A percentile compares a stretch with the other conserved stretches of the same genome.
phyloP scores from a whole-genome alignment of 2,113 vertebrate species.

The Nymphicus hollandicus region DNA sequence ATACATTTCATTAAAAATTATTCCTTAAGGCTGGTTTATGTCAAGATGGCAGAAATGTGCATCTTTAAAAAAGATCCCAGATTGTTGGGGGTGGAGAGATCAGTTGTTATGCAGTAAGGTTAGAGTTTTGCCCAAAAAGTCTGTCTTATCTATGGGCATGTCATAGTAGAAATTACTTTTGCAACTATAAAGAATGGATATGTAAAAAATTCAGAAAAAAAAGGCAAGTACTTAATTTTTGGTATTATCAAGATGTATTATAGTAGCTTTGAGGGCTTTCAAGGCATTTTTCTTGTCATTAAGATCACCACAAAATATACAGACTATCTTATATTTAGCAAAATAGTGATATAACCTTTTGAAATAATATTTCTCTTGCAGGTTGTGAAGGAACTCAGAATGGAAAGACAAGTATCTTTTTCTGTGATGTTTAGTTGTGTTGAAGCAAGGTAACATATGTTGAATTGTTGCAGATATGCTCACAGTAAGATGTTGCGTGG shows the following conservation, averaged over 20 bases:
- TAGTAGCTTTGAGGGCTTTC: not conserved
- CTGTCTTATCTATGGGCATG: not conserved
- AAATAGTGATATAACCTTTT: not conserved
- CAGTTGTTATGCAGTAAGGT: not conserved
- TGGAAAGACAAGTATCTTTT: not conserved
- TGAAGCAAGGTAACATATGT: not conserved
- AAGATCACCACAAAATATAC: not conserved
- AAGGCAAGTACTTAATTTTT: not conserved
- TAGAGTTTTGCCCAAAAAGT: not conserved
- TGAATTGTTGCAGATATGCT: not conserved
- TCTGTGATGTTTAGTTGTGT: not conserved
- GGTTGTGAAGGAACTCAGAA: not conserved
- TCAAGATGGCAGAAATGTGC: not conserved
- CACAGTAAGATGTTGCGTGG: not conserved
- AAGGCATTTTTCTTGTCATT: not conserved
- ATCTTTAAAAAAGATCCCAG: not conserved
- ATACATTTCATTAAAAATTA: not conserved
- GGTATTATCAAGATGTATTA: not conserved
- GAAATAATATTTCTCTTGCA: not conserved
- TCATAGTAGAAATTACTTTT: not conserved
- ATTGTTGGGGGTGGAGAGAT: rapidly evolving
- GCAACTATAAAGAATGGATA: not conserved
- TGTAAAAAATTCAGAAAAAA: not conserved
- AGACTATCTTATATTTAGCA: not conserved
- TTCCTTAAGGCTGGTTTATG: not conserved